Conservation (phyloP, 1,140 invertebrate species). For the Triops longicaudatus region DNA sequence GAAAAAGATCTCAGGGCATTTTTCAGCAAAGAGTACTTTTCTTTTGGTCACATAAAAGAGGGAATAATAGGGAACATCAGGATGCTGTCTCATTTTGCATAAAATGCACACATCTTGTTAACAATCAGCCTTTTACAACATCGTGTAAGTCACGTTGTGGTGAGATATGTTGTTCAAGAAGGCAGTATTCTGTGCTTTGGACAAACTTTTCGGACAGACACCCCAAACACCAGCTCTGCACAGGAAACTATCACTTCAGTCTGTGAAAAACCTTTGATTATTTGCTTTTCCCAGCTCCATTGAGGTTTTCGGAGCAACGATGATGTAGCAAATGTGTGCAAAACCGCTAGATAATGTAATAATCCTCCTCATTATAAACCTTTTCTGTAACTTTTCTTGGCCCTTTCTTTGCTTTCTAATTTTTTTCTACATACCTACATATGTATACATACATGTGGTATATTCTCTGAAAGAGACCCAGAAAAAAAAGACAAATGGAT, state of each 20-base stretch:
- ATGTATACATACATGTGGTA: neutral
- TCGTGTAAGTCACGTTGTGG: neutral
- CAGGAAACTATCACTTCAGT: slow-evolving; percentile 8
- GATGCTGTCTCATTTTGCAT: neutral
- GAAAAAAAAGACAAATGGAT: neutral
- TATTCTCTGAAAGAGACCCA: neutral
- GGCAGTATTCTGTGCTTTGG: neutral
- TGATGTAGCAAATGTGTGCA: slow-evolving; percentile 6
- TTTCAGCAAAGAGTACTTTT: too few species aligned
- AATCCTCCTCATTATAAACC: neutral
- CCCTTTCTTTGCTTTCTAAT: neutral
- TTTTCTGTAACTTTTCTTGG: neutral
- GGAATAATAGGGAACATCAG: neutral
- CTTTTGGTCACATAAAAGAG: too few species aligned
- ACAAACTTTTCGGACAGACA: neutral
- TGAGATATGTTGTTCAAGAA: neutral
- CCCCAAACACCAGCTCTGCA: neutral
- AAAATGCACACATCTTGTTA: neutral
- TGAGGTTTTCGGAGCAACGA: neutral
- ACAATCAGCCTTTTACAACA: neutral
- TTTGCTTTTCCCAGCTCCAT: neutral
- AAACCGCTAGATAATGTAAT: neutral
- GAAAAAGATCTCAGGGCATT: too few species aligned
- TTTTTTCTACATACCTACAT: neutral
- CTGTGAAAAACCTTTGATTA: neutral